Evolutionary conservation across 2,797 vertebrate genomes (phyloP).

Genomic region (Brachyalestes nurse): DNA sequence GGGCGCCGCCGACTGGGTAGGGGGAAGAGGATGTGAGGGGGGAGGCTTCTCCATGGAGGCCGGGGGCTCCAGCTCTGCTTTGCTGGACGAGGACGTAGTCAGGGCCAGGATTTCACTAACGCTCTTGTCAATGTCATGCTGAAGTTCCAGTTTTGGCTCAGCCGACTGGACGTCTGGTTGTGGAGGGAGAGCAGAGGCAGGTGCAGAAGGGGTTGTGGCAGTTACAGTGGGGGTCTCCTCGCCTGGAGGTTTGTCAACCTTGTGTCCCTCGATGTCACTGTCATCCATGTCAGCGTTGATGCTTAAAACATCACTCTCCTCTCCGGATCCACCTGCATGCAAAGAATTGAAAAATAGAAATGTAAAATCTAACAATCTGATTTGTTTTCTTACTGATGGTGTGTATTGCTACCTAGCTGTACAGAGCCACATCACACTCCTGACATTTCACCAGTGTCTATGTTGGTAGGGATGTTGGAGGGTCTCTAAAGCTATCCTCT

Average conservation of each 20-base stretch:
- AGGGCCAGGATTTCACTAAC: conserved; percentile 93
- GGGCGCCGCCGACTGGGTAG: conserved; percentile 70
- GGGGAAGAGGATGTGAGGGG: not conserved
- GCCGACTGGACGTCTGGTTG: not conserved
- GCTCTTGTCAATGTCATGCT: conserved; percentile 94
- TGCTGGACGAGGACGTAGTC: conserved; percentile 72
- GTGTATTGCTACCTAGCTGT: no score
- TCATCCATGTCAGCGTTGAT: conserved; percentile 96
- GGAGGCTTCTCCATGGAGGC: not conserved
- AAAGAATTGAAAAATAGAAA: not conserved
- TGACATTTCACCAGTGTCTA: no score
- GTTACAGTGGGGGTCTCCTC: conserved; percentile 36
- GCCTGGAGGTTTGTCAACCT: conserved; percentile 80
- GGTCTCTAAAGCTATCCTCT: no score
- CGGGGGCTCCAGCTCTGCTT: conserved; percentile 17
- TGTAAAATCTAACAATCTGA: not conserved
- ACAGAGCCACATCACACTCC: no score
- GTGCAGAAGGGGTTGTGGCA: not conserved
- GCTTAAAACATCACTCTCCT: conserved; percentile 96
- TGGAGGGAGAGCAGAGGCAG: not conserved
- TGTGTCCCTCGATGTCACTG: conserved; percentile 93
- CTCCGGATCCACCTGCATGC: conserved; percentile 77
- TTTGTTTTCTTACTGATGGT: no score
- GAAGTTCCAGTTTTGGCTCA: conserved; percentile 84
- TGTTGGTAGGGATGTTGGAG: no score